Evolutionary conservation across 1,140 invertebrate genomes (phyloP).

Genomic region (Macrosteles quadrilineatus): DNA sequence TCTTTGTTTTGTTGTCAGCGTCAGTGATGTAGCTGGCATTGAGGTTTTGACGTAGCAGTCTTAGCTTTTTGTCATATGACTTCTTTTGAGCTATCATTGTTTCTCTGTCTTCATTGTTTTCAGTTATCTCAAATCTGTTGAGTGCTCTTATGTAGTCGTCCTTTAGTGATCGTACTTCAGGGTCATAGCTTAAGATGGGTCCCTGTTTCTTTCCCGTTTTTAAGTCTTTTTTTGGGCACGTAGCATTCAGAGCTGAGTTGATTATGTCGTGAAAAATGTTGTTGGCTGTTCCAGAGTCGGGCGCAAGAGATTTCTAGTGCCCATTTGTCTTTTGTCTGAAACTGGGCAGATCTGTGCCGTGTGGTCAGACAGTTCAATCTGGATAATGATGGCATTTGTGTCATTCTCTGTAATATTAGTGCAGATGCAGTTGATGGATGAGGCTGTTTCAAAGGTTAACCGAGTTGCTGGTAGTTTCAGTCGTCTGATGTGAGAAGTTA

Average conservation of each 20-base stretch:
- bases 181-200: not conserved
- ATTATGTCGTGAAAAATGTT: not conserved
- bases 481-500: slow-evolving; percentile 13
- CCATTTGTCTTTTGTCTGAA: not conserved
- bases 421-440: not conserved
- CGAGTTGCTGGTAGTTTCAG: not conserved
- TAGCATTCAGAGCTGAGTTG: not conserved
- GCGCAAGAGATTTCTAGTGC: not conserved
- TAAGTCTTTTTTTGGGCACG: not conserved
- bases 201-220: not conserved
- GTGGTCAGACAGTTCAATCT: not conserved
- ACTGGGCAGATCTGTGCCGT: not conserved
- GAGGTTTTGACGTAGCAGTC: slow-evolving; percentile 6
- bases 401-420: not conserved
- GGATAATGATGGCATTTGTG: not conserved
- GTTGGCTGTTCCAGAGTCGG: not conserved
- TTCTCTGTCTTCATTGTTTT: not conserved
- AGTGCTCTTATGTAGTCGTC: not conserved
- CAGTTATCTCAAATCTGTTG: not conserved
- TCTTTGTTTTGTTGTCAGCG: no score
- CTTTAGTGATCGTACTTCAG: not conserved
- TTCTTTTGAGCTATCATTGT: not conserved
- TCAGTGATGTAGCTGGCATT: not conserved
- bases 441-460: not conserved
- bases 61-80: slow-evolving; percentile 4